These are phyloP conservation scores for Scaptomyza flava DNA, from an alignment of 2,888 invertebrate genomes.

Conservation along the genomic window DNA sequence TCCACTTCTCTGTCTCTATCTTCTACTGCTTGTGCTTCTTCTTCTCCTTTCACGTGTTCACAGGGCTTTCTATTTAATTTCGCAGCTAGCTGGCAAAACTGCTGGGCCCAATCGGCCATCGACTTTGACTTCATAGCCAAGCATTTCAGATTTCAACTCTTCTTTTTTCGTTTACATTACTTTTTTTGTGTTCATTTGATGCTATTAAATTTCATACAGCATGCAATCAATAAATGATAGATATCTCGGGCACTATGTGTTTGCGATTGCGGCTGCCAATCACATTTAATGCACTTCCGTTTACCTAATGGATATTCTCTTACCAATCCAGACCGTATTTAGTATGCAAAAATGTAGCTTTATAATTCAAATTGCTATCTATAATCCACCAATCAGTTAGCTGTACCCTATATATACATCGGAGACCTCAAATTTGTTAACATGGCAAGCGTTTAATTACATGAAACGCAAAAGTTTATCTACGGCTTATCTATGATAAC, in stretches of 20 bases:
- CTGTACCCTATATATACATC: conserved; percentile 3
- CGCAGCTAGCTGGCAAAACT: conserved; percentile 53
- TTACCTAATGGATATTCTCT: conserved; percentile 38
- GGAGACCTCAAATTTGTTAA: conserved; percentile 28
- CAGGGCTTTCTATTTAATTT: conserved; percentile 80
- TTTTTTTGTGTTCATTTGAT: conserved; percentile 23
- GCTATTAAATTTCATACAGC: conserved; percentile 44
- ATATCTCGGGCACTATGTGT: conserved; percentile 15
- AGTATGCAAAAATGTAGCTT: neutral
- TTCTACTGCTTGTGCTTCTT: neutral
- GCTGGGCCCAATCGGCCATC: conserved; percentile 58
- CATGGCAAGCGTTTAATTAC: conserved; percentile 29
- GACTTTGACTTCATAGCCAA: conserved; percentile 41
- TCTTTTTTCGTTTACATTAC: conserved; percentile 3
- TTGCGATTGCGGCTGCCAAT: conserved; percentile 39
- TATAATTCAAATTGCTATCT: neutral
- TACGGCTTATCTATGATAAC: conserved; percentile 41
- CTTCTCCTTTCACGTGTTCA: conserved; percentile 29
- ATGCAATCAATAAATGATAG: conserved; percentile 70
- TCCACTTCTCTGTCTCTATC: conserved; percentile 10
- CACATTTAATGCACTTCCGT: conserved; percentile 57
- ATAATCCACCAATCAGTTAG: conserved; percentile 15
- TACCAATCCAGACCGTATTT: neutral
- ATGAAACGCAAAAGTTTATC: conserved; percentile 26
- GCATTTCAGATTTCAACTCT: conserved; percentile 1